Percentiles rank a stretch among this genome's conserved stretches.
Evolutionary conservation across 2,113 vertebrate species (phyloP).

Genomic region (Tenrec ecaudatus): DNA sequence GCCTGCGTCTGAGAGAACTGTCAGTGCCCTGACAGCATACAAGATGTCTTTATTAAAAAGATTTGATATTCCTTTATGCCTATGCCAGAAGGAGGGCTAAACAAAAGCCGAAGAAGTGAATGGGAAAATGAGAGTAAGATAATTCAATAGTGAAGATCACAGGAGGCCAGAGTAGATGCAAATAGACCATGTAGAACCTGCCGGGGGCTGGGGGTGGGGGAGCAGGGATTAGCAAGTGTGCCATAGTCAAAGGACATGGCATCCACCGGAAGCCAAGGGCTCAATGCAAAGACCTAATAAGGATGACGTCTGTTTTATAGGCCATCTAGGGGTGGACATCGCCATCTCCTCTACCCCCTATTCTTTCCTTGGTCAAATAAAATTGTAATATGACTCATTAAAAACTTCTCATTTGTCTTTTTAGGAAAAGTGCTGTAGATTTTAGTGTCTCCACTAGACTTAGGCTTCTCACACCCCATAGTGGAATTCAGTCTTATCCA

Average conservation of each 20-base stretch:
- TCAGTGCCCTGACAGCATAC: not conserved
- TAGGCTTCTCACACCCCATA: not conserved
- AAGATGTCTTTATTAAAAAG: not conserved
- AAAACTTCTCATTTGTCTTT: conserved; percentile 17
- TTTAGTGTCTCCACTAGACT: not conserved
- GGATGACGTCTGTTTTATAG: not conserved
- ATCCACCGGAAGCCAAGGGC: not conserved
- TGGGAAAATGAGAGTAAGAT: not conserved
- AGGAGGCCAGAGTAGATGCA: not conserved
- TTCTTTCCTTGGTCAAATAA: not conserved
- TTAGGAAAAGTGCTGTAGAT: not conserved
- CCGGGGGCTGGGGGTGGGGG: not conserved
- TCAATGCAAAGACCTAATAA: conserved; percentile 14
- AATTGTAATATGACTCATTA: not conserved
- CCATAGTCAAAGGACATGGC: not conserved
- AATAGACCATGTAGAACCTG: not conserved
- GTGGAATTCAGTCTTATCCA: not conserved
- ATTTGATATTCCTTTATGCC: not conserved
- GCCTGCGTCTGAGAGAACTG: not conserved
- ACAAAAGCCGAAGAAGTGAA: conserved; percentile 5
- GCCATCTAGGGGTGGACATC: not conserved
- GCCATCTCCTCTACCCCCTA: not conserved
- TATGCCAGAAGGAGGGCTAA: not conserved
- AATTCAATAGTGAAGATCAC: not conserved
- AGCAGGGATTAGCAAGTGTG: not conserved